phyloP scores from a whole-genome alignment of 2,797 vertebrate genomes.

The Brotogeris chrysoptera region DNA sequence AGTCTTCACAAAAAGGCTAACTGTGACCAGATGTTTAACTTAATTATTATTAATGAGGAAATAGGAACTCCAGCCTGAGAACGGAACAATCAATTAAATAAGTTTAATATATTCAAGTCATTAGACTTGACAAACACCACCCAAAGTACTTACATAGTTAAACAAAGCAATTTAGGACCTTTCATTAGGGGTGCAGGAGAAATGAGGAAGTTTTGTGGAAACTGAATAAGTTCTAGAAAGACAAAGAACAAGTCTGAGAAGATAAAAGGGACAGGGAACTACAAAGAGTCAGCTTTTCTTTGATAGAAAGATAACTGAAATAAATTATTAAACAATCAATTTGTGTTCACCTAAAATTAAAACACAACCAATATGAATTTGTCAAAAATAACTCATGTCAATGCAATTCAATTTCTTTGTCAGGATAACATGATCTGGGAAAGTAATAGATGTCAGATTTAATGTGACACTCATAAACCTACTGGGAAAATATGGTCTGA shows the following conservation, averaged over 20 bases:
- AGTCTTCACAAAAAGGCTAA: not conserved
- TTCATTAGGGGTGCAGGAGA: not conserved
- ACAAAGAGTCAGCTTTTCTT: not conserved
- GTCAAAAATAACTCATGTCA: slow-evolving; percentile 38
- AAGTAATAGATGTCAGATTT: slow-evolving; percentile 33
- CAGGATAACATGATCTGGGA: slow-evolving; percentile 29
- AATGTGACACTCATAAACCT: slow-evolving; percentile 14
- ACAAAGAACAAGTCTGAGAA: not conserved
- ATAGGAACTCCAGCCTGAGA: not conserved
- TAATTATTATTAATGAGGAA: not conserved
- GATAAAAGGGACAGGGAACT: not conserved
- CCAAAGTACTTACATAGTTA: not conserved
- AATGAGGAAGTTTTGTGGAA: not conserved
- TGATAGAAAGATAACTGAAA: slow-evolving; percentile 6
- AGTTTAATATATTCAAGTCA: not conserved
- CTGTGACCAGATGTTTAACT: not conserved
- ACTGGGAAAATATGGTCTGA: not conserved
- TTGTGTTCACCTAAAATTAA: slow-evolving; percentile 36
- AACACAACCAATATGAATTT: slow-evolving; percentile 17
- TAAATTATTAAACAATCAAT: slow-evolving; percentile 52
- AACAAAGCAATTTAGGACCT: not conserved
- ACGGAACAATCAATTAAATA: not conserved
- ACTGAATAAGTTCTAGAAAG: not conserved
- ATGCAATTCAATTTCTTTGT: slow-evolving; percentile 32
- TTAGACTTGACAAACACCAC: not conserved